Percentiles rank a stretch among this genome's conserved stretches.
phyloP scores from a whole-genome alignment of 2,797 vertebrate species.

The Lagothrix lagotricha region DNA sequence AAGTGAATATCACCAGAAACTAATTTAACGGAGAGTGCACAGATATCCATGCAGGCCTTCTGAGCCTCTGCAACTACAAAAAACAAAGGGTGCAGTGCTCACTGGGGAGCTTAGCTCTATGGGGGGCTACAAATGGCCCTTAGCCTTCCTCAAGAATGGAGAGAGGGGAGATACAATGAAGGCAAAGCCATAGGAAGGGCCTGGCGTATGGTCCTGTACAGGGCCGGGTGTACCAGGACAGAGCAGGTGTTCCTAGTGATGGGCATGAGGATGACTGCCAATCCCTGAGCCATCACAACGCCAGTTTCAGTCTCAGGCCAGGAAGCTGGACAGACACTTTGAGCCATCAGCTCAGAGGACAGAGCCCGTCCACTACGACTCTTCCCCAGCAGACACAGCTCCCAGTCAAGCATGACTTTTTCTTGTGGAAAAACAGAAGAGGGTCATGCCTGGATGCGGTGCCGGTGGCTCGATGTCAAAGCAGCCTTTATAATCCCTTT shows the following conservation, averaged over 20 bases:
- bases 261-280: background rate
- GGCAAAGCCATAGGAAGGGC: background rate
- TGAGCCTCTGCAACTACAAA: background rate
- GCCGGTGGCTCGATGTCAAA: background rate
- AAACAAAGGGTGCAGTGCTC: background rate
- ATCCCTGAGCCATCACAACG: background rate
- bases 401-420: background rate
- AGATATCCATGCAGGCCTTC: background rate
- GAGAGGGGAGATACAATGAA: accelerated
- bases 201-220: background rate
- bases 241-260: background rate
- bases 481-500: background rate
- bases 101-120: background rate
- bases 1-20: background rate
- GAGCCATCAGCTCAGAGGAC: background rate
- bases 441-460: too few relatives aligned
- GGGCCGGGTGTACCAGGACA: background rate
- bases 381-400: background rate
- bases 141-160: background rate
- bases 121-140: background rate
- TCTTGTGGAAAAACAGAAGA: background rate
- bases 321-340: background rate
- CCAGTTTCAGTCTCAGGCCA: background rate
- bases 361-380: background rate
- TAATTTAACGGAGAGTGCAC: background rate